phyloP scores from a whole-genome alignment of 2,888 invertebrate genomes.

The Pyrgus malvae region DNA sequence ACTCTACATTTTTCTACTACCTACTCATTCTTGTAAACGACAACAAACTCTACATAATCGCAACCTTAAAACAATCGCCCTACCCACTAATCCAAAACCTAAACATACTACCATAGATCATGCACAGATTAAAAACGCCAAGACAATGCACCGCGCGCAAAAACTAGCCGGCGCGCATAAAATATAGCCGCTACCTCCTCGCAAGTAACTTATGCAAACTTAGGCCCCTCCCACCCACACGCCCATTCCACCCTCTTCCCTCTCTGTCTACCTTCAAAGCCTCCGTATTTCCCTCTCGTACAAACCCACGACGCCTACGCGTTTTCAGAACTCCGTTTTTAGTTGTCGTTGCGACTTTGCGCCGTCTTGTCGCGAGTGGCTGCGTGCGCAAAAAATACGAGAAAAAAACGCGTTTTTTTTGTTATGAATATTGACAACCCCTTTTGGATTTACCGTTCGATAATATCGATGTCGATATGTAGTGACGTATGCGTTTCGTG shows the following conservation, averaged over 20 bases:
- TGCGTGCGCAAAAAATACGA: conserved; percentile 32
- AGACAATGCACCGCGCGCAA: conserved; percentile 73
- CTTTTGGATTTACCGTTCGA: conserved; percentile 30
- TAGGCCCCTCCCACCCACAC: conserved; percentile 62
- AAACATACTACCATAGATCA: conserved; percentile 53
- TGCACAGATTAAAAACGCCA: conserved; percentile 47
- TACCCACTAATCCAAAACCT: conserved; percentile 20
- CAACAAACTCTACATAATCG: neutral
- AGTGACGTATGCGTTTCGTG: conserved; percentile 40
- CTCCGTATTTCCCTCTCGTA: conserved; percentile 50
- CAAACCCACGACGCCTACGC: conserved; percentile 67
- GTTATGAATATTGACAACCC: conserved; percentile 40
- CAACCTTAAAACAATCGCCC: conserved; percentile 26
- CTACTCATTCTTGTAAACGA: too few species aligned
- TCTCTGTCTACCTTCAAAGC: conserved; percentile 44
- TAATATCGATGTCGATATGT: conserved; percentile 43
- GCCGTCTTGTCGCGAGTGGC: conserved; percentile 29
- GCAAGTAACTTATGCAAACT: conserved; percentile 65
- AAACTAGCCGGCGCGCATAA: conserved; percentile 58
- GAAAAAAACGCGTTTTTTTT: conserved; percentile 44
- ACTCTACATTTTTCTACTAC: too few species aligned
- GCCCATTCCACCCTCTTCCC: conserved; percentile 51
- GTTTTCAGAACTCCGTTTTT: conserved; percentile 70
- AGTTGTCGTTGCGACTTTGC: conserved; percentile 70
- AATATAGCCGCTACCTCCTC: conserved; percentile 47